These are phyloP conservation scores for Coelopa frigida DNA, from an alignment of 1,140 invertebrate species.

Conservation along the genomic window DNA sequence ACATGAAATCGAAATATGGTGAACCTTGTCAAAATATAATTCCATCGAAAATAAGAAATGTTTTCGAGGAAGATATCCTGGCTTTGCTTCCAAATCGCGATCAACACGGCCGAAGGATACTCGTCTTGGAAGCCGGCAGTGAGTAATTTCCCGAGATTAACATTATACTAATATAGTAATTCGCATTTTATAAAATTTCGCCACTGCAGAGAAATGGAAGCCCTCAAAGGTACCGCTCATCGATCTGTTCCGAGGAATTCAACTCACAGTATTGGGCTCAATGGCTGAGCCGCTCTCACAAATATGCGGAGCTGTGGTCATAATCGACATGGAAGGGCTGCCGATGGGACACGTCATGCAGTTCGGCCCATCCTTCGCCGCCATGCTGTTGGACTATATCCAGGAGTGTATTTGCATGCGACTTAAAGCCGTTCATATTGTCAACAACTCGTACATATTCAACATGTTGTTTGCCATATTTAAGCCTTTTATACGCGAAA, in stretches of 20 bases:
- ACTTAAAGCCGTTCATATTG: slow-evolving; percentile 63
- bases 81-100: slow-evolving; percentile 52
- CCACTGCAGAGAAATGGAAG: slow-evolving; percentile 56
- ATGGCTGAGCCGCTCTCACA: slow-evolving; percentile 57
- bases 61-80: slow-evolving; percentile 50
- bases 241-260: slow-evolving; percentile 53
- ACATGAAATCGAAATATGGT: slow-evolving; percentile 51
- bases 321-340: slow-evolving; percentile 63
- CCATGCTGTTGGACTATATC: slow-evolving; percentile 56
- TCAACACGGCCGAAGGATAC: slow-evolving; percentile 49
- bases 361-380: slow-evolving; percentile 62
- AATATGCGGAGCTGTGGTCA: slow-evolving; percentile 54
- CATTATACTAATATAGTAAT: neutral
- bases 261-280: slow-evolving; percentile 53
- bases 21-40: slow-evolving; percentile 48
- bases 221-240: slow-evolving; percentile 50
- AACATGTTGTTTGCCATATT: slow-evolving; percentile 69
- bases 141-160: slow-evolving; percentile 23
- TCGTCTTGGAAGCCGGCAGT: slow-evolving; percentile 53
- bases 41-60: slow-evolving; percentile 46
- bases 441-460: slow-evolving; percentile 72
- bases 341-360: slow-evolving; percentile 59
- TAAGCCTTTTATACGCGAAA: slow-evolving; percentile 66
- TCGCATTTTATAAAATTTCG: neutral
- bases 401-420: slow-evolving; percentile 54